These are phyloP conservation scores for Anastrepha ludens DNA, from an alignment of 1,140 invertebrate species.

Conservation along the genomic window DNA sequence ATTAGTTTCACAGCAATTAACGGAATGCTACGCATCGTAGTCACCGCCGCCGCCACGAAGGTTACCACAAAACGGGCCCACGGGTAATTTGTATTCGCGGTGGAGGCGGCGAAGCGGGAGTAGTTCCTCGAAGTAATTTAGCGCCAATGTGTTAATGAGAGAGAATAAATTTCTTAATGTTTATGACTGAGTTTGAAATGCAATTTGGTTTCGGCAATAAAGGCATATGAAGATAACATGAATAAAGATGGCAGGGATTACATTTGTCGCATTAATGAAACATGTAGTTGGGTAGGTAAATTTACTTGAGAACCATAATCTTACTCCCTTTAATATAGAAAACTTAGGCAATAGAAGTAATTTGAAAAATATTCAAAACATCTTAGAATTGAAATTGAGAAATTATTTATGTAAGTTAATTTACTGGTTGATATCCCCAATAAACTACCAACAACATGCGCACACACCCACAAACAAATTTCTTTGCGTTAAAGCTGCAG, in stretches of 20 bases:
- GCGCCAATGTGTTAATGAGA: conserved; percentile 3
- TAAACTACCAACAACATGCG: too few species aligned
- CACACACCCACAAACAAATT: too few species aligned
- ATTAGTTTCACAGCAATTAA: conserved; percentile 27
- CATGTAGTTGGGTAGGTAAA: too few species aligned
- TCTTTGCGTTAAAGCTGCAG: too few species aligned
- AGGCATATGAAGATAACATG: not conserved
- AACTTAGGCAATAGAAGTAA: too few species aligned
- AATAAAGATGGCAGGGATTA: not conserved
- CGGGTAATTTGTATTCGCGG: not conserved
- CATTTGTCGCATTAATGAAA: not conserved
- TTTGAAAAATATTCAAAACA: too few species aligned
- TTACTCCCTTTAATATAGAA: too few species aligned
- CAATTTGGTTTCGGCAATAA: not conserved
- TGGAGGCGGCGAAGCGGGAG: not conserved
- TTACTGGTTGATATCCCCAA: too few species aligned
- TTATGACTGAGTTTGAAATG: not conserved
- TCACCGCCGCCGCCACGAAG: not conserved
- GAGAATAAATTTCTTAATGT: not conserved
- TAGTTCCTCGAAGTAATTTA: not conserved
- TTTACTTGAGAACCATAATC: too few species aligned
- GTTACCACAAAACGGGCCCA: conserved; percentile 12
- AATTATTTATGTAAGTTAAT: too few species aligned
- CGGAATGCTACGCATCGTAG: not conserved
- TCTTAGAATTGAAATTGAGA: too few species aligned